phyloP scores from a whole-genome alignment of 2,888 invertebrate genomes.

The Eudasyphora cyanicolor region DNA sequence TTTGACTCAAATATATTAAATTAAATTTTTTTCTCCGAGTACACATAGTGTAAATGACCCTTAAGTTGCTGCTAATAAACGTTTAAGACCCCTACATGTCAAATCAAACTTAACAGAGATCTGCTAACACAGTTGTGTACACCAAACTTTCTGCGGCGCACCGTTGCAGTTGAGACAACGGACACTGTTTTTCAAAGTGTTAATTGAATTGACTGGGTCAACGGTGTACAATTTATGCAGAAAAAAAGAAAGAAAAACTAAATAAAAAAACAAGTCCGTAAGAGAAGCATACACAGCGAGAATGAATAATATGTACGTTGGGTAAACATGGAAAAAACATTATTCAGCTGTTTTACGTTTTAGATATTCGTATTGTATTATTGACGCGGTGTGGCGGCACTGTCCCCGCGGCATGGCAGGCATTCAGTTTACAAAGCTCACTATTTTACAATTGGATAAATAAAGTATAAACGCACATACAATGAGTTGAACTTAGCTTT shows the following conservation, averaged over 20 bases:
- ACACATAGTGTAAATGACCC: too few species aligned
- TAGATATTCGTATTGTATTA: too few species aligned
- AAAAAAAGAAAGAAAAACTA: not conserved
- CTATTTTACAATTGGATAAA: not conserved
- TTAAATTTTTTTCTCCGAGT: too few species aligned
- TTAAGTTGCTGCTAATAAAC: too few species aligned
- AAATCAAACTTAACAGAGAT: too few species aligned
- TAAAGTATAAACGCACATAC: not conserved
- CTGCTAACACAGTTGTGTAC: too few species aligned
- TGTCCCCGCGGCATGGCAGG: not conserved
- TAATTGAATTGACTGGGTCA: conserved; percentile 53
- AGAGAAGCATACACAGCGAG: not conserved
- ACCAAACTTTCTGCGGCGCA: not conserved
- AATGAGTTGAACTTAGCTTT: too few species aligned
- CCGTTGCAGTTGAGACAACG: not conserved
- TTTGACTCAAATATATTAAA: too few species aligned
- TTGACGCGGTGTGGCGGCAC: too few species aligned
- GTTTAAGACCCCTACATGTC: too few species aligned
- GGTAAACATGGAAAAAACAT: not conserved
- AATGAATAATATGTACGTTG: too few species aligned
- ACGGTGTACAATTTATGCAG: not conserved
- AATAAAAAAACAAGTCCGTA: not conserved
- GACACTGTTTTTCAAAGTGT: conserved; percentile 8
- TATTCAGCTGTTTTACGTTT: not conserved
- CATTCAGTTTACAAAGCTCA: not conserved